A percentile compares a stretch with the other conserved stretches of the same genome.
Conservation (phyloP, 2,888 invertebrate genomes). For the Epirrhoe alternata region DNA sequence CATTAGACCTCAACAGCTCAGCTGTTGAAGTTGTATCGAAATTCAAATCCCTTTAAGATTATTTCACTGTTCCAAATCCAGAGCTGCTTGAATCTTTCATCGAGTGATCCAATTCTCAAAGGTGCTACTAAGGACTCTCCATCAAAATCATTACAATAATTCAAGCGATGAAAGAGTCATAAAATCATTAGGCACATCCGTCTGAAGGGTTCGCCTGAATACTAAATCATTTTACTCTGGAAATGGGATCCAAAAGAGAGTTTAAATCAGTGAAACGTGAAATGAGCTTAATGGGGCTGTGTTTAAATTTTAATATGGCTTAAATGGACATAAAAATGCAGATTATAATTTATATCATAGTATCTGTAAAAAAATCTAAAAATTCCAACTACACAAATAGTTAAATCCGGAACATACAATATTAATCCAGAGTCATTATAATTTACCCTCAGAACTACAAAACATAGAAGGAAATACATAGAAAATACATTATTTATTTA, state of each 20-base stretch:
- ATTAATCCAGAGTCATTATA: too few species aligned
- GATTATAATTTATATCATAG: not conserved
- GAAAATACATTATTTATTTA: too few species aligned
- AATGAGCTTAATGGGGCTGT: not conserved
- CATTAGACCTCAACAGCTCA: too few species aligned
- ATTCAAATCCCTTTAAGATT: too few species aligned
- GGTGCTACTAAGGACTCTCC: not conserved
- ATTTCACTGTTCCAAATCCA: too few species aligned
- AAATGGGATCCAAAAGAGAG: not conserved
- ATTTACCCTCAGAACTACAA: too few species aligned
- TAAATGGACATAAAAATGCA: not conserved
- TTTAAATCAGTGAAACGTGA: slow-evolving; percentile 1
- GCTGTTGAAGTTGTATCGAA: too few species aligned
- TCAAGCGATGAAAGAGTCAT: slow-evolving; percentile 20
- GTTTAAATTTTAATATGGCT: not conserved
- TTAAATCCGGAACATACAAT: too few species aligned
- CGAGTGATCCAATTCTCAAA: not conserved
- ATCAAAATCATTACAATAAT: slow-evolving; percentile 28
- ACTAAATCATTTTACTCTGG: slow-evolving; percentile 17
- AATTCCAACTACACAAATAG: too few species aligned
- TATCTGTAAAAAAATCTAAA: too few species aligned
- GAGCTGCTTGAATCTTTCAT: too few species aligned
- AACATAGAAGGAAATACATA: too few species aligned
- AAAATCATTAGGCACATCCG: slow-evolving; percentile 28
- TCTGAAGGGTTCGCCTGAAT: slow-evolving; percentile 26